Conservation (phyloP, 1,140 invertebrate species). For the Bradynema listronoti region DNA sequence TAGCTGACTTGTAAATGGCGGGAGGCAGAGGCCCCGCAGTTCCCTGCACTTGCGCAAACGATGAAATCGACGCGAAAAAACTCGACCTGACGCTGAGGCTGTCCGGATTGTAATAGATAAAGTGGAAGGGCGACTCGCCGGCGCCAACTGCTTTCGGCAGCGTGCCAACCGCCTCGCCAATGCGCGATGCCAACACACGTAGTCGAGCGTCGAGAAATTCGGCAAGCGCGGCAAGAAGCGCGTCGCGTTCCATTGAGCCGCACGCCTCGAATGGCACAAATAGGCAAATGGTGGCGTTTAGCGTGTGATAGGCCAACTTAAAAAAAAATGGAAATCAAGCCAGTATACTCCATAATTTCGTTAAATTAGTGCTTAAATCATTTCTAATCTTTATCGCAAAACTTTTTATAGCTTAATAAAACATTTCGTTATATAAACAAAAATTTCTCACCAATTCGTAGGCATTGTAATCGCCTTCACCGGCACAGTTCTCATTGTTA, state of each 20-base stretch:
- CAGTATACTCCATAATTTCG: too few species aligned
- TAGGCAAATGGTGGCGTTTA: slow-evolving; percentile 32
- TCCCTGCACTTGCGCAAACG: background rate
- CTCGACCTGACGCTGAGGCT: slow-evolving; percentile 34
- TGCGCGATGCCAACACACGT: slow-evolving; percentile 18
- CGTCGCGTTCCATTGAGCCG: slow-evolving; percentile 7
- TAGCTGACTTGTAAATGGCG: slow-evolving; percentile 20
- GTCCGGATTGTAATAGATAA: slow-evolving; percentile 37
- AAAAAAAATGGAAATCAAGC: slow-evolving; percentile 15
- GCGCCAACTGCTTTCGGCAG: slow-evolving; percentile 1
- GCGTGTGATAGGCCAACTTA: slow-evolving; percentile 23
- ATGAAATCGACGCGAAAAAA: slow-evolving; percentile 19
- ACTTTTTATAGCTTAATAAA: too few species aligned
- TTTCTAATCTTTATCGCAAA: too few species aligned
- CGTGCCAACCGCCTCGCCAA: slow-evolving; percentile 21
- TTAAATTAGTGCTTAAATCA: too few species aligned
- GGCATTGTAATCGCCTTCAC: background rate
- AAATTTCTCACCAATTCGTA: slow-evolving; percentile 14
- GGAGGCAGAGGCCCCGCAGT: slow-evolving; percentile 6
- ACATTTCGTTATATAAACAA: background rate
- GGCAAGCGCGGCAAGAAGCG: slow-evolving; percentile 17
- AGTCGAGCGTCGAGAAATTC: slow-evolving; percentile 26
- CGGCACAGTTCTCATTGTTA: slow-evolving; percentile 7
- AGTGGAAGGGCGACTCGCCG: slow-evolving; percentile 36
- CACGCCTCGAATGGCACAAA: slow-evolving; percentile 9